Percentiles rank a stretch among this genome's conserved stretches.
Evolutionary conservation across 2,888 invertebrate species (phyloP).

Genomic region (Megamerina dolium): DNA sequence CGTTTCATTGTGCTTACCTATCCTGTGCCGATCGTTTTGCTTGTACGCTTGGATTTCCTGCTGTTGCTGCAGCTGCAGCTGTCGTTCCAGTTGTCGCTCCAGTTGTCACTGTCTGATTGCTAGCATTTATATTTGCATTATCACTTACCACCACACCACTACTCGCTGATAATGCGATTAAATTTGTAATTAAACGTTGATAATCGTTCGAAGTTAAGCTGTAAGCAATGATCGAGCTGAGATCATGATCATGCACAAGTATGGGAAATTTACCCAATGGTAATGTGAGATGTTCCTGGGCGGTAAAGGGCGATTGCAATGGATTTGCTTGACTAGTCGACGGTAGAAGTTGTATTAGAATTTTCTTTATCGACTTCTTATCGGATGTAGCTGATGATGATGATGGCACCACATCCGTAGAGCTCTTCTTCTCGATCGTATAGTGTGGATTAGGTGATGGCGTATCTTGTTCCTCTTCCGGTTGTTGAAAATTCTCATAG

Average conservation of each 20-base stretch:
- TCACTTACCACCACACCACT: no score
- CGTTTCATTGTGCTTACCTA: no score
- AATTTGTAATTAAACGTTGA: slow-evolving; percentile 56
- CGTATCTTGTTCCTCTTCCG: slow-evolving; percentile 20
- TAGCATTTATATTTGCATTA: not conserved
- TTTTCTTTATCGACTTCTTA: slow-evolving; percentile 61
- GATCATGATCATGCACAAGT: slow-evolving; percentile 73
- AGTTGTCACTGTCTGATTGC: not conserved
- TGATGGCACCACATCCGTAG: slow-evolving; percentile 28
- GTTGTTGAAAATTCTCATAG: slow-evolving; percentile 9
- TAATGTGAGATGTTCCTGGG: slow-evolving; percentile 65
- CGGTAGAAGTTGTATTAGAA: slow-evolving; percentile 63
- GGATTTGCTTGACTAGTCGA: slow-evolving; percentile 50
- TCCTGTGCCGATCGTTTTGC: slow-evolving; percentile 42
- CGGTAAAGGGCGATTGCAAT: slow-evolving; percentile 57
- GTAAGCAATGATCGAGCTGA: slow-evolving; percentile 80
- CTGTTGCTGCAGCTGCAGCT: not conserved
- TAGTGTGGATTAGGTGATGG: slow-evolving; percentile 11
- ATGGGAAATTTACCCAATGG: slow-evolving; percentile 59
- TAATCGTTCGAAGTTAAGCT: slow-evolving; percentile 70
- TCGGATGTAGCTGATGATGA: slow-evolving; percentile 36
- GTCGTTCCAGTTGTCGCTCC: not conserved
- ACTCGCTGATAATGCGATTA: slow-evolving; percentile 8
- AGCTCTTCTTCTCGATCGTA: slow-evolving; percentile 26
- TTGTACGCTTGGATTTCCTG: slow-evolving; percentile 37